Conservation (phyloP, 2,113 vertebrate species). For the Rhabdomys dilectus region DNA sequence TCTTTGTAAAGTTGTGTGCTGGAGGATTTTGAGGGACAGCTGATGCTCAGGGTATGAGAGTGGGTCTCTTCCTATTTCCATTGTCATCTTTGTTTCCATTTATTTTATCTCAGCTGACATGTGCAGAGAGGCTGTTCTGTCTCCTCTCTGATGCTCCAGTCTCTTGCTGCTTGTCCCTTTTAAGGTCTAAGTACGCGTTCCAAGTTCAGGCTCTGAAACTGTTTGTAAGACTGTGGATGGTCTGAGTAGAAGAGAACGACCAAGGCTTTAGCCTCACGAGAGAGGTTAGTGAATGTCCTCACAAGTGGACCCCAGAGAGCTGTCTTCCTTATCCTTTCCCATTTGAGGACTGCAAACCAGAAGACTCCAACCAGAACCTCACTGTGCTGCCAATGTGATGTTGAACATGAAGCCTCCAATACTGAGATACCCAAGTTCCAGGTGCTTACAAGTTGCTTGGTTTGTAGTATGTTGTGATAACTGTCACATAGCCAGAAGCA, state of each 20-base stretch:
- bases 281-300: not conserved
- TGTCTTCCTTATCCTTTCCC: not conserved
- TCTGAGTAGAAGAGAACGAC: not conserved
- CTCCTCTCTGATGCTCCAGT: not conserved
- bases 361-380: not conserved
- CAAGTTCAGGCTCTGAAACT: not conserved
- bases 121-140: rapidly evolving
- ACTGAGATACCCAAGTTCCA: not conserved
- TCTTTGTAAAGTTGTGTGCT: not conserved
- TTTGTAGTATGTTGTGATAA: not conserved
- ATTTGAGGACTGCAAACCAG: not conserved
- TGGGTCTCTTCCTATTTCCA: not conserved
- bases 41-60: not conserved
- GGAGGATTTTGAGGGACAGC: not conserved
- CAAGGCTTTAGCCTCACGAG: not conserved
- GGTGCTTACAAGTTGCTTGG: not conserved
- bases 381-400: no score
- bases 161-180: no score
- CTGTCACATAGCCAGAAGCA: not conserved
- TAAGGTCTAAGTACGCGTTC: not conserved
- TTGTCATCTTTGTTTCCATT: not conserved
- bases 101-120: not conserved
- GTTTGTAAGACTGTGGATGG: not conserved
- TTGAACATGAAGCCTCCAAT: not conserved
- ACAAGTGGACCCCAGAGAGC: not conserved